phyloP scores from a whole-genome alignment of 1,140 invertebrate species.

The Lepidurus apus region DNA sequence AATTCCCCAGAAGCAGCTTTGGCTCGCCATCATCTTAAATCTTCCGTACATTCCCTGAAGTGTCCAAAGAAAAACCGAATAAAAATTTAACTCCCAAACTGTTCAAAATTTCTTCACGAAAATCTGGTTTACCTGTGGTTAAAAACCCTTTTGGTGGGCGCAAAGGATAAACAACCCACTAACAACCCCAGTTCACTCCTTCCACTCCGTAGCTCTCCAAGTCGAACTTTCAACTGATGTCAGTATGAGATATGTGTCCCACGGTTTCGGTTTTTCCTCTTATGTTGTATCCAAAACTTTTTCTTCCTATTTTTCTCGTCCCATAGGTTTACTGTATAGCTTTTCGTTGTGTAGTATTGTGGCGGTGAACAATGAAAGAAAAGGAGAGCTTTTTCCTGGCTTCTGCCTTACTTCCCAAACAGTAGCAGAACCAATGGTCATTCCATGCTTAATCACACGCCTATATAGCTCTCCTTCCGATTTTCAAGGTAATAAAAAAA shows the following conservation, averaged over 20 bases:
- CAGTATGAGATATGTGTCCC: neutral
- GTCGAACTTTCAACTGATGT: neutral
- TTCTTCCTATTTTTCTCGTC: neutral
- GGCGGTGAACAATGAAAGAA: no score
- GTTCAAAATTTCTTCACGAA: neutral
- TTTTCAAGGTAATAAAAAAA: neutral
- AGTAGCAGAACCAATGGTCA: slow-evolving; percentile 1
- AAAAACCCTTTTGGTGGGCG: neutral
- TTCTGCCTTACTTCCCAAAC: neutral
- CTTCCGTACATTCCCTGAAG: no score
- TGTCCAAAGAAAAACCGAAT: no score
- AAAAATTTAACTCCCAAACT: no score
- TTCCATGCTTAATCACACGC: neutral
- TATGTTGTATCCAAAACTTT: neutral
- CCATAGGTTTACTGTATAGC: neutral
- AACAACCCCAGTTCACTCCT: neutral
- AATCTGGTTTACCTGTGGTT: neutral
- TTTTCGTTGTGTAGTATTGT: neutral
- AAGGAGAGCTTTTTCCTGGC: neutral
- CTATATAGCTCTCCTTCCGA: neutral
- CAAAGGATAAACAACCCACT: neutral
- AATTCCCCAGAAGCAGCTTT: no score
- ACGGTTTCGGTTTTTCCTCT: neutral
- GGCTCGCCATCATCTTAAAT: no score
- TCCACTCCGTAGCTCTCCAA: neutral